phyloP scores from a whole-genome alignment of 2,888 invertebrate species.

The Caenorhabditis sp. region DNA sequence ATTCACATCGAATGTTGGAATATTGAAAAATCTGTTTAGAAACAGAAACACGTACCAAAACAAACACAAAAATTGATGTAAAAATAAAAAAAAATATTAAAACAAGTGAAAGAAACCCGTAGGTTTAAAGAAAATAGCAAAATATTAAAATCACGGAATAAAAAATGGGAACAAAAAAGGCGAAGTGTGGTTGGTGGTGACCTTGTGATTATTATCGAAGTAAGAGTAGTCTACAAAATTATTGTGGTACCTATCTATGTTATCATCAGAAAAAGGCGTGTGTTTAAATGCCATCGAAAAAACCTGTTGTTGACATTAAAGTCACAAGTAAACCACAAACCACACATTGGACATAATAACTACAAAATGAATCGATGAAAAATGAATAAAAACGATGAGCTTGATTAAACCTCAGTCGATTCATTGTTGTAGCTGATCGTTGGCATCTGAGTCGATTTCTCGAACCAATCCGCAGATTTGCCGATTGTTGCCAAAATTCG shows the following conservation, averaged over 20 bases:
- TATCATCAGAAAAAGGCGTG: background rate
- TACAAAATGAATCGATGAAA: no score
- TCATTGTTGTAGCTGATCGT: background rate
- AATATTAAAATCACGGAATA: background rate
- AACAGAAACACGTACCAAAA: no score
- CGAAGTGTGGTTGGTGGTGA: background rate
- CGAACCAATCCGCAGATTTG: slow-evolving; percentile 18
- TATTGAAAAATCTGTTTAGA: no score
- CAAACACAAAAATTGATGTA: no score
- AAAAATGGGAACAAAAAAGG: background rate
- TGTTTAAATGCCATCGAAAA: background rate
- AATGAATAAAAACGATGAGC: background rate
- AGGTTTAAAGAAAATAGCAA: background rate
- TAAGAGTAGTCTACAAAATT: background rate
- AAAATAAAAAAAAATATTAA: background rate
- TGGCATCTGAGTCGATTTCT: background rate
- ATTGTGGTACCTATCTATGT: background rate
- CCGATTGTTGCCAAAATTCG: slow-evolving; percentile 13
- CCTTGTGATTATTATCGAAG: background rate
- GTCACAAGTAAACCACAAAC: background rate
- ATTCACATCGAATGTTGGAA: no score
- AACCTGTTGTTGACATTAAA: background rate
- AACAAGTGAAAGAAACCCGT: background rate
- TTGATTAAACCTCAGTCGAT: background rate
- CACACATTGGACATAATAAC: background rate